Evolutionary conservation across 2,888 invertebrate genomes (phyloP).

Genomic region (Cloeon dipterum): DNA sequence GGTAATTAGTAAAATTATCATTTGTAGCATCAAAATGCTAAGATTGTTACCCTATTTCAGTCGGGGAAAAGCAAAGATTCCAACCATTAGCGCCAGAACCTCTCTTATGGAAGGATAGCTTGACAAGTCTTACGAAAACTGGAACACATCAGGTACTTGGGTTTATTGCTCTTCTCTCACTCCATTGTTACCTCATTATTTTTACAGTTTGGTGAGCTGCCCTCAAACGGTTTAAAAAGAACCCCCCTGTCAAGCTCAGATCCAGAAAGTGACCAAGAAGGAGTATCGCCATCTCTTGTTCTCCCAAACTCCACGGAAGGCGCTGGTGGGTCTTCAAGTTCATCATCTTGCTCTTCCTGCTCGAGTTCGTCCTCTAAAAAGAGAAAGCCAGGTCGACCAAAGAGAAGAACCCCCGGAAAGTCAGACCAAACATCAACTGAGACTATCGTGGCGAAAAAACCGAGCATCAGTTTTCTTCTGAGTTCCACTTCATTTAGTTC

Average conservation of each 20-base stretch:
- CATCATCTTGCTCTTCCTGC: conserved; percentile 13
- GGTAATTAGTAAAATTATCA: conserved; percentile 4
- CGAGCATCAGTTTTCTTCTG: conserved; percentile 14
- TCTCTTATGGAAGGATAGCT: conserved; percentile 5
- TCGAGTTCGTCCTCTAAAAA: conserved; percentile 26
- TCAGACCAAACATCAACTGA: conserved; percentile 35
- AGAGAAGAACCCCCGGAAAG: conserved; percentile 36
- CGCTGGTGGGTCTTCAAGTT: conserved; percentile 1
- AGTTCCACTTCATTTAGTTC: conserved; percentile 2
- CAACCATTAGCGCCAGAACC: conserved; percentile 4
- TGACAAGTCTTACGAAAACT: too few relatives aligned
- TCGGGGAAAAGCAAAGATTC: conserved; percentile 5
- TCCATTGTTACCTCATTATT: background rate
- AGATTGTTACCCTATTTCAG: background rate
- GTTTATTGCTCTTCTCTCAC: too few relatives aligned
- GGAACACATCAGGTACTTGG: too few relatives aligned
- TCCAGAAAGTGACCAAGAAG: conserved; percentile 1
- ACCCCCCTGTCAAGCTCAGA: background rate
- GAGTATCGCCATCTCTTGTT: background rate
- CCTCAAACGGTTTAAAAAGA: background rate
- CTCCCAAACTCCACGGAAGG: background rate
- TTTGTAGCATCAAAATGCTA: background rate
- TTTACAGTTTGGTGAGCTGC: background rate
- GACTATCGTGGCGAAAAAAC: conserved; percentile 63
- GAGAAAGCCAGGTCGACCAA: conserved; percentile 59